Evolutionary conservation across 2,888 invertebrate genomes (phyloP).

Genomic region (Dryobotodes eremita): DNA sequence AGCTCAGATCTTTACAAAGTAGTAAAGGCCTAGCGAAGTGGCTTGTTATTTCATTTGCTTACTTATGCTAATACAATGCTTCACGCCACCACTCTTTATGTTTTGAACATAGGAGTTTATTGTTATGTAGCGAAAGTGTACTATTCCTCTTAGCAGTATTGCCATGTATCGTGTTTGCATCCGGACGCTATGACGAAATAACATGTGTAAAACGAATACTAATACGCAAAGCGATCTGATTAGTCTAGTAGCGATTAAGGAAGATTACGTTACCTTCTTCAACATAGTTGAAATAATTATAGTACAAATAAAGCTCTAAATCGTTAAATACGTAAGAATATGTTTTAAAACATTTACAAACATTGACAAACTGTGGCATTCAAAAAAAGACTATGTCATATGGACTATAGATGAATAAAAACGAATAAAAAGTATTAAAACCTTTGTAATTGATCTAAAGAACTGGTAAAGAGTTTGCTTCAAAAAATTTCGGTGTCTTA

Average conservation of each 20-base stretch:
- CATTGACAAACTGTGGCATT: slow-evolving; percentile 5
- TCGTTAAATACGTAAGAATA: neutral
- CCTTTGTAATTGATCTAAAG: neutral
- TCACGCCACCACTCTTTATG: slow-evolving; percentile 53
- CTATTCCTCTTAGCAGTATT: slow-evolving; percentile 62
- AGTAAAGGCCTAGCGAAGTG: slow-evolving; percentile 10
- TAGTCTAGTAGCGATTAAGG: slow-evolving; percentile 41
- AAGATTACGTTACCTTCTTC: slow-evolving; percentile 65
- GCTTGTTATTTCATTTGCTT: slow-evolving; percentile 58
- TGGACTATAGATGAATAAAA: neutral
- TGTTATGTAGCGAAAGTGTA: slow-evolving; percentile 65
- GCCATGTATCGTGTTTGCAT: slow-evolving; percentile 63
- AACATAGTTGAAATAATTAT: slow-evolving; percentile 51
- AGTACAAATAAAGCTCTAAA: slow-evolving; percentile 49
- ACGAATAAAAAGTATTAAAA: neutral
- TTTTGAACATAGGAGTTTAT: slow-evolving; percentile 61
- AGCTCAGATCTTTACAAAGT: slow-evolving; percentile 21
- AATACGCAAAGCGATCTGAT: slow-evolving; percentile 51
- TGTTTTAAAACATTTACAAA: slow-evolving; percentile 26
- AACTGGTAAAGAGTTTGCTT: neutral
- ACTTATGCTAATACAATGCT: slow-evolving; percentile 60
- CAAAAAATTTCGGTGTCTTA: no score
- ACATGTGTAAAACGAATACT: slow-evolving; percentile 58
- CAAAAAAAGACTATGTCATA: neutral
- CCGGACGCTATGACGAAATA: slow-evolving; percentile 63